Conservation (phyloP, 2,888 invertebrate species). For the Trissonchulus latispiculum region DNA sequence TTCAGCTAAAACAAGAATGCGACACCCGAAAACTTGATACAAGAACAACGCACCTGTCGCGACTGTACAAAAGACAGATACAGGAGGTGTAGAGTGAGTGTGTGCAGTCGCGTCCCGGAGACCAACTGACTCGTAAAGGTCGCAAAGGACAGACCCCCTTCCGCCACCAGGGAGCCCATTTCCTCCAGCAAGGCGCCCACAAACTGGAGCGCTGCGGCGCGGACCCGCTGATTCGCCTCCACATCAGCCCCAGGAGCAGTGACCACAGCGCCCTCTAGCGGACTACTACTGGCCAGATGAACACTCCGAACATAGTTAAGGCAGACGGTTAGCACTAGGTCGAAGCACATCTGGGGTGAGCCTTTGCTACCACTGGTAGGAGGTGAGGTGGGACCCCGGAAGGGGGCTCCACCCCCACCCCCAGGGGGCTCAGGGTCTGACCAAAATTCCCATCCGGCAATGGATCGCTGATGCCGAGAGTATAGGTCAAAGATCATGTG, state of each 20-base stretch:
- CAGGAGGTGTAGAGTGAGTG: conserved; percentile 8
- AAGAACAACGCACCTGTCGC: too few species aligned
- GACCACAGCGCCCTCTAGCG: neutral
- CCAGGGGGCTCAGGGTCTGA: neutral
- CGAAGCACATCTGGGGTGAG: conserved; percentile 12
- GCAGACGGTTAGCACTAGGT: neutral
- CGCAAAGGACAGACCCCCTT: neutral
- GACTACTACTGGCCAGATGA: neutral
- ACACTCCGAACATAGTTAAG: conserved; percentile 3
- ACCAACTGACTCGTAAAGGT: conserved; percentile 7
- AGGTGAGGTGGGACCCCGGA: too few species aligned
- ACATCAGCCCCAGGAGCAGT: conserved; percentile 54
- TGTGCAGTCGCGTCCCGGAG: conserved; percentile 10
- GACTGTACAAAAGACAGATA: neutral
- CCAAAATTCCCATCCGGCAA: conserved; percentile 56
- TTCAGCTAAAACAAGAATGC: too few species aligned
- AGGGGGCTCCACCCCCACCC: neutral
- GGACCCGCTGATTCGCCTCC: conserved; percentile 57
- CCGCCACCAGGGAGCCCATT: neutral
- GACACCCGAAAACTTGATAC: too few species aligned
- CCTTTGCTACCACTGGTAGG: neutral
- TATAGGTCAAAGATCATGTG: conserved; percentile 55
- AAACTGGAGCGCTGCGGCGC: conserved; percentile 6
- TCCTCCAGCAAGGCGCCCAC: neutral
- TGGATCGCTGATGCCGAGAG: conserved; percentile 65